Conservation (phyloP, 2,113 vertebrate genomes). For the Gasterosteus nipponicus region DNA sequence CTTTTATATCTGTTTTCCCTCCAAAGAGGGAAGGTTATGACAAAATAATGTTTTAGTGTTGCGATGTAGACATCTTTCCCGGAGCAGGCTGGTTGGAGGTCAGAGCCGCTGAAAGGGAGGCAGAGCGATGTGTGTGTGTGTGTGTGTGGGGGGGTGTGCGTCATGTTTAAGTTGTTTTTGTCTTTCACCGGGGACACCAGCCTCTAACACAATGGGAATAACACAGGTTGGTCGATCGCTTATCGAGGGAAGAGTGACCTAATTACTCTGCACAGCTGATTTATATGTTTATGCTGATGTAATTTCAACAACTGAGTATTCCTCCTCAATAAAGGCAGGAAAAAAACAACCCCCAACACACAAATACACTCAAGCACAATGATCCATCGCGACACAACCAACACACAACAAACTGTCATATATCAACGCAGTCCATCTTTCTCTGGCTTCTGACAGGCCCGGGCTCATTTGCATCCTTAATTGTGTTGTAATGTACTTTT, state of each 20-base stretch:
- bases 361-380: constrained; percentile 53
- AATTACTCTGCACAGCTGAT: constrained; percentile 69
- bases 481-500: constrained; percentile 86
- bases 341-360: constrained; percentile 7
- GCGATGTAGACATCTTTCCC: constrained; percentile 80
- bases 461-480: constrained; percentile 84
- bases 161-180: constrained; percentile 39
- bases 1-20: constrained; percentile 99
- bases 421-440: constrained; percentile 73
- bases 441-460: constrained; percentile 71
- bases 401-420: constrained; percentile 72
- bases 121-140: constrained; percentile 30
- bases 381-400: constrained; percentile 67
- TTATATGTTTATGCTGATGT: constrained; percentile 66
- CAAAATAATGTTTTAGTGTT: constrained; percentile 90
- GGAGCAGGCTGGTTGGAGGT: constrained; percentile 62
- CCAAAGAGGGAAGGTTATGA: constrained; percentile 96
- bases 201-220: constrained; percentile 54
- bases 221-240: constrained; percentile 57
- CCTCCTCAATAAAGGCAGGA: constrained; percentile 51
- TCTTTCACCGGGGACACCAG: constrained; percentile 24
- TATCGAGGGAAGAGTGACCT: constrained; percentile 65
- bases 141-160: constrained; percentile 23
- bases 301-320: constrained; percentile 66
- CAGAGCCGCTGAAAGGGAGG: constrained; percentile 49